These are phyloP conservation scores for Drosophila trapezifrons DNA, from an alignment of 1,140 invertebrate genomes.

Conservation along the genomic window DNA sequence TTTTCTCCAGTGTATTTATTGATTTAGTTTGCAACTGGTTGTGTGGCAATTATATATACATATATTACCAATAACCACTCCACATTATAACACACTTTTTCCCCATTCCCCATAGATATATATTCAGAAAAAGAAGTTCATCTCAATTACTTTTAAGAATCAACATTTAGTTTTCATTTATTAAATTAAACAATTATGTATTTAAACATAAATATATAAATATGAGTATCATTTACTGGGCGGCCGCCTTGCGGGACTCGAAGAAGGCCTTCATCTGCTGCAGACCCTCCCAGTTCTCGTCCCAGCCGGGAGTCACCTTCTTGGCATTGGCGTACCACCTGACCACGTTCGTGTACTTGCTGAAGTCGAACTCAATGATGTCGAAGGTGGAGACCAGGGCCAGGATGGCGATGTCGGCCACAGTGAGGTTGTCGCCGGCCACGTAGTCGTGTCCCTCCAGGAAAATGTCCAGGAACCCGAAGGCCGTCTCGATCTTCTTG, in stretches of 20 bases:
- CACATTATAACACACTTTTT: no score
- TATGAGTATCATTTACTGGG: constrained; percentile 3
- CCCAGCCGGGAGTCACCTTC: constrained; percentile 55
- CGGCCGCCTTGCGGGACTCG: not conserved
- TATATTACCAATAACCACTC: no score
- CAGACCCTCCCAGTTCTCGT: constrained; percentile 28
- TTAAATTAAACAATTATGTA: not conserved
- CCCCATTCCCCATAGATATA: not conserved
- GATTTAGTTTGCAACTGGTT: no score
- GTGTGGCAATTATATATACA: no score
- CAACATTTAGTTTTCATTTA: not conserved
- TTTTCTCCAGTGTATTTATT: no score
- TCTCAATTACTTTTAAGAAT: not conserved
- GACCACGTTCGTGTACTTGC: constrained; percentile 44
- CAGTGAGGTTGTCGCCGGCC: constrained; percentile 39
- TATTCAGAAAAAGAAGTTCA: not conserved
- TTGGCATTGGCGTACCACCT: constrained; percentile 48
- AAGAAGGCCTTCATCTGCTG: constrained; percentile 5
- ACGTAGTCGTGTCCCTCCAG: constrained; percentile 46
- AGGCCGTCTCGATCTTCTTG: constrained; percentile 32
- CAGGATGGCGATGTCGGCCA: constrained; percentile 49
- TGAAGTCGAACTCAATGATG: constrained; percentile 24
- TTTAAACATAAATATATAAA: not conserved
- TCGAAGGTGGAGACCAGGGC: constrained; percentile 41
- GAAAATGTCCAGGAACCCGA: constrained; percentile 37